These are phyloP conservation scores for Poecile atricapillus DNA, from an alignment of 2,113 vertebrate species.

Conservation along the genomic window DNA sequence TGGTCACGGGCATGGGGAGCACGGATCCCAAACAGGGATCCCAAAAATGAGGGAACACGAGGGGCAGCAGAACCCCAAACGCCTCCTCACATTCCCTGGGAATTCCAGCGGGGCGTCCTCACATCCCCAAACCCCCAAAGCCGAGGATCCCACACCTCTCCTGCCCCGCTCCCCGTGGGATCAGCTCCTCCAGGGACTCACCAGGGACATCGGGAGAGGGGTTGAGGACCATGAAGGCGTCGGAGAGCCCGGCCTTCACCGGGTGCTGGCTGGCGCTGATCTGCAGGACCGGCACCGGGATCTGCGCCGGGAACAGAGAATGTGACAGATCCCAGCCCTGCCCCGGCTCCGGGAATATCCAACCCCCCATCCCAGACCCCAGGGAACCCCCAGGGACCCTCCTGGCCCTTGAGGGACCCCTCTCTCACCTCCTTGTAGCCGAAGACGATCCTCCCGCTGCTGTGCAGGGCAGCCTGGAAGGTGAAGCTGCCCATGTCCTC, in stretches of 20 bases:
- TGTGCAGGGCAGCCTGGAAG: slow-evolving; percentile 88
- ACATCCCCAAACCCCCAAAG: rapidly evolving
- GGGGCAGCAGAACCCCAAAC: rapidly evolving
- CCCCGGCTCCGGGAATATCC: not conserved
- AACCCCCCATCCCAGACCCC: too few species aligned
- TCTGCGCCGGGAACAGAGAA: slow-evolving; percentile 60
- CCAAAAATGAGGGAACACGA: rapidly evolving
- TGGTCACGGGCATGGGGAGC: not conserved
- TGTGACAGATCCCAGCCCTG: not conserved
- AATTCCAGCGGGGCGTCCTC: not conserved
- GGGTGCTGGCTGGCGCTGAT: slow-evolving; percentile 91
- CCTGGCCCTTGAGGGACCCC: too few species aligned
- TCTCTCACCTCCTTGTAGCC: slow-evolving; percentile 87
- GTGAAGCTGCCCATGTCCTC: slow-evolving; percentile 87
- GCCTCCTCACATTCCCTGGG: rapidly evolving
- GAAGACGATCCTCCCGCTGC: slow-evolving; percentile 85
- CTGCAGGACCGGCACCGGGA: slow-evolving; percentile 81
- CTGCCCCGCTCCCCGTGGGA: not conserved
- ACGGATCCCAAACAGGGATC: not conserved
- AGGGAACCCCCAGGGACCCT: not conserved
- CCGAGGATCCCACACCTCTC: rapidly evolving
- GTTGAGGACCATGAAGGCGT: slow-evolving; percentile 88
- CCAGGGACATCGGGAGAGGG: slow-evolving; percentile 74
- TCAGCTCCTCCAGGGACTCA: not conserved
- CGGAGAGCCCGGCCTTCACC: slow-evolving; percentile 91